Evolutionary conservation across 2,797 vertebrate genomes (phyloP), one percentile per base, ranked within the genome.

Genomic region (Pipistrellus nathusii): DNA sequence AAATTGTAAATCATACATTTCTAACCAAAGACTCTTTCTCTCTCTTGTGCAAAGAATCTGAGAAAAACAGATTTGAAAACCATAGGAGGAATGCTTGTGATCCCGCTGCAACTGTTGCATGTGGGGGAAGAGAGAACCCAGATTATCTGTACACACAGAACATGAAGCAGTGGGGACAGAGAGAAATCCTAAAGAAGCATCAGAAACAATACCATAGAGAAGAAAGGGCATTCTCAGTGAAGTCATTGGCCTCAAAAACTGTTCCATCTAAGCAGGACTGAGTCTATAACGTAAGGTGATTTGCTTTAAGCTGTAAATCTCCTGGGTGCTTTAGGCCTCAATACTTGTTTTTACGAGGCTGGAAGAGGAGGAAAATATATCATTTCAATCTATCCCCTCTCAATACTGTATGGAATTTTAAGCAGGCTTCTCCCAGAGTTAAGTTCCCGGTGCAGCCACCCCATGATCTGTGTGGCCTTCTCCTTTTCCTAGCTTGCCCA

Each of bases 371-470:
- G 35, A 83, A 93, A 85, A 62, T 82, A 38, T 0, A 48, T 89
- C 59, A 48, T 91, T 94, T 83, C 84, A 71, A 1, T 62, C 68
- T 91, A 8, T 23, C 12, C 14, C 5, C 15, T 92, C 64, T 88
- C 69, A 90, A 95, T 48, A 78, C 68, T 73, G 48, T n/a, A 38
- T 71, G 86, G 73, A 94, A 95, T 96, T 91, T 84, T 91, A 93
- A 92, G 25, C 73, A 91, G 77, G 15, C 32, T 91, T 96, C 46
- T 82, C 76, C 44, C 53, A 87, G 82, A 86, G 84, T 93, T 93
- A 85, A 82, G 87, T 82, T 91, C 64, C 84, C 51, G n/a, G 11
- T 44, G 87, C 66, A 71, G 0, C 55, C 7, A 92, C 35, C 23
- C 14, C 7, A 53, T 18, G 53, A 46, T 68, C 55, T 71, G 3